These are phyloP conservation scores for Podocnemis expansa DNA, from an alignment of 2,113 vertebrate genomes.

Conservation along the genomic window DNA sequence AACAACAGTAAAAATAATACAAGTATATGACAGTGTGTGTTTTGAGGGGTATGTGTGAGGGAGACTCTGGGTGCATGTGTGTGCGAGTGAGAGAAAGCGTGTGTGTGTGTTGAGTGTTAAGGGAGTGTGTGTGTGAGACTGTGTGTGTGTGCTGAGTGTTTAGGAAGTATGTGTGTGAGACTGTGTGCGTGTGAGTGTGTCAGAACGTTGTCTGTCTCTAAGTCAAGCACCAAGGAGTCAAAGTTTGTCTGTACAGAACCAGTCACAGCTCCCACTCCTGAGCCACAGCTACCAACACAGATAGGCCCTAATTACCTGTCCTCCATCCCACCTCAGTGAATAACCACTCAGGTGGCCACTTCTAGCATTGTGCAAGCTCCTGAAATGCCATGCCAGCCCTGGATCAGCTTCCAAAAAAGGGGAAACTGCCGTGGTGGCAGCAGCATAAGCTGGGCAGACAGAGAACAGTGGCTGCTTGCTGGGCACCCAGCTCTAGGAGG, in stretches of 20 bases:
- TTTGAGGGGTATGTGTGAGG: no score
- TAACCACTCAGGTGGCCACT: not conserved
- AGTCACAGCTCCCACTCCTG: not conserved
- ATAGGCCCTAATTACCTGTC: not conserved
- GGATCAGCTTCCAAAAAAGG: not conserved
- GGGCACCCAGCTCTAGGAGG: not conserved
- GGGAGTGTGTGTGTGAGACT: no score
- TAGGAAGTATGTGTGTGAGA: not conserved
- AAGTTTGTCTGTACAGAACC: not conserved
- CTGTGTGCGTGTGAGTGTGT: not conserved
- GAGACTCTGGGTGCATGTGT: no score
- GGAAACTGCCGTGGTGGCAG: not conserved
- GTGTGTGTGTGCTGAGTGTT: no score
- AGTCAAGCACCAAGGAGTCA: not conserved
- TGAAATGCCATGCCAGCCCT: not conserved
- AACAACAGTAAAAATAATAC: not conserved
- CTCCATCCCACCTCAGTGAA: not conserved
- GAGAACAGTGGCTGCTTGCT: not conserved
- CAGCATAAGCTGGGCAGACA: not conserved
- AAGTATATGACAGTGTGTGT: not conserved
- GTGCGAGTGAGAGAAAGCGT: no score
- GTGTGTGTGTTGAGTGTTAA: no score
- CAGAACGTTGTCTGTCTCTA: not conserved
- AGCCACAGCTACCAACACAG: not conserved
- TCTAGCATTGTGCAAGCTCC: not conserved